Base-by-base conservation (phyloP, 2,797 vertebrate genomes). In the Pangasius sanitwongsei region DNA sequence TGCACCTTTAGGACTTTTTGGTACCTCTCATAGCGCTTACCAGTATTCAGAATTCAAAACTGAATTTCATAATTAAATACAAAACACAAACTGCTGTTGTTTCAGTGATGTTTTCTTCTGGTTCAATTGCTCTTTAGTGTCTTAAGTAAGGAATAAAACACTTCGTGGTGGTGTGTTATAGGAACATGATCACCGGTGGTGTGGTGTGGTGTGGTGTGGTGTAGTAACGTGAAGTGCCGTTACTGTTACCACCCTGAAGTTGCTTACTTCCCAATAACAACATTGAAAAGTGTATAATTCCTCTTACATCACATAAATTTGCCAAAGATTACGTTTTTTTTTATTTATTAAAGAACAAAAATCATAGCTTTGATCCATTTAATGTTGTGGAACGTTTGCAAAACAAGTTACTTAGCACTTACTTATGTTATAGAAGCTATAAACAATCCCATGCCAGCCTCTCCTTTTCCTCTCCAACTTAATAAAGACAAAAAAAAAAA, bases 61-160 rank as follows among this genome's bases (percentile, higher is more conserved):
- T 55, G 88, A 78, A 44, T 90, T 90, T 90, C 74, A 74, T 85
- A 87, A 90, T 63, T 87, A 90, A 90, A 89, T 34, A 72, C 18
- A 41, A 89, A 89, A 83, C 48, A 31, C 69, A 65, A 87, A 48
- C n/a, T 44, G 77, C n/a, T 83, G 25, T 37, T 59, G 61, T 57
- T 12, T 77, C 41, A 2, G 18, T 37, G 34, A 3, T 20, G 69
- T 67, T 83, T 83, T 84, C 23, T 61, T 87, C 41, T 20, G 23
- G 6, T 74, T 63, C 75, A 28, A 2, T 53, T 41, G 9, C 20
- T 82, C 12, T 75, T 70, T 8, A 3, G 37, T 15, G 23, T 8
- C n/a, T 41, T 23, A n/a, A 55, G 18, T 41, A 25, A 15, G 15
- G 16, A 80, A 50, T 53, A 31, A 65, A 31, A 88, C 37, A 25